A percentile compares a stretch with the other conserved stretches of the same genome.
phyloP scores from a whole-genome alignment of 2,113 vertebrate species.

The Lepidothrix coronata region DNA sequence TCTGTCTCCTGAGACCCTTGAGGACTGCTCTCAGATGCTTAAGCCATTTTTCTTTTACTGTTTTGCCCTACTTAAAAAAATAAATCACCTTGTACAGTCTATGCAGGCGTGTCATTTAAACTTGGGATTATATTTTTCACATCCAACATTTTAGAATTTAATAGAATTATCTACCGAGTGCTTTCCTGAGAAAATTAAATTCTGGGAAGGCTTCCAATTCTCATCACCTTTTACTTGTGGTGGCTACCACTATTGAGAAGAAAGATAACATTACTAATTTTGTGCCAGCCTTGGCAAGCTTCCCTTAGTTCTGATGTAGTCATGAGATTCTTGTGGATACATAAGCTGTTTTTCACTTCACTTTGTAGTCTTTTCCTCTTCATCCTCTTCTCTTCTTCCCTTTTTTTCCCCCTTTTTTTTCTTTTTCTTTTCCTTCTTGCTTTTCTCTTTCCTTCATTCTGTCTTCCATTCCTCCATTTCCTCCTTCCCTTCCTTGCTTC shows the following conservation, averaged over 20 bases:
- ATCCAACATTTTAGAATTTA: neutral
- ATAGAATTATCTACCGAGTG: slow-evolving; percentile 39
- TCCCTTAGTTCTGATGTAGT: neutral
- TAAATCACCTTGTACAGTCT: neutral
- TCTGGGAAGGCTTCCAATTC: slow-evolving; percentile 34
- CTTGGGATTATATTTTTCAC: slow-evolving; percentile 2
- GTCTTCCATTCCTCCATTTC: too few species aligned
- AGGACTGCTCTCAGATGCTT: neutral
- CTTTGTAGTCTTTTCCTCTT: neutral
- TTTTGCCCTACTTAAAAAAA: neutral
- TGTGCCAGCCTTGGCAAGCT: neutral
- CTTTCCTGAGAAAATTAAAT: slow-evolving; percentile 14
- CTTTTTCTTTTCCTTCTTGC: too few species aligned
- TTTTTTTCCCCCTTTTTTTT: neutral
- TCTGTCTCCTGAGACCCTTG: neutral
- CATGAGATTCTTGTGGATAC: neutral
- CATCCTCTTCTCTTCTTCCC: neutral
- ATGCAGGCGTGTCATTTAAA: neutral
- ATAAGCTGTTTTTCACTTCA: neutral
- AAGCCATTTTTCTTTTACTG: neutral
- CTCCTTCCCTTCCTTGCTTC: too few species aligned
- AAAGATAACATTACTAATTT: neutral
- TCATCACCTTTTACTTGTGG: neutral
- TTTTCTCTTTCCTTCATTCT: too few species aligned
- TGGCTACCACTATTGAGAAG: slow-evolving; percentile 6